A percentile compares a stretch with the other conserved stretches of the same genome.
Evolutionary conservation across 2,113 vertebrate genomes (phyloP).

Genomic region (Colaptes auratus): DNA sequence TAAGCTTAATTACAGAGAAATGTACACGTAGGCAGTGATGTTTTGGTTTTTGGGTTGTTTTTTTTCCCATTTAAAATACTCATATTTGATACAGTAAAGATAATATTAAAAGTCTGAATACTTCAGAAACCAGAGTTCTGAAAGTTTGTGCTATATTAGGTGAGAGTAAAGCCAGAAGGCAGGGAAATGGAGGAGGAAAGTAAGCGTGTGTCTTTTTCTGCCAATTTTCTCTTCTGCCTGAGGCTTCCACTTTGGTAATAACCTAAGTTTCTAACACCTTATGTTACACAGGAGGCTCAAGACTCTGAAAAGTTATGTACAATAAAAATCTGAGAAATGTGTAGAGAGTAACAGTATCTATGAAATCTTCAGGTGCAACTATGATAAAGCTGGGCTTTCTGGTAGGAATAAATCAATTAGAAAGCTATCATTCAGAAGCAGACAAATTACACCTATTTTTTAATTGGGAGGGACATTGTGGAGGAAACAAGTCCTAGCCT

Average conservation of each 20-base stretch:
- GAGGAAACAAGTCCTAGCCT: background rate
- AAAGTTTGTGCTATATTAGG: background rate
- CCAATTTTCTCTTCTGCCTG: slow-evolving; percentile 61
- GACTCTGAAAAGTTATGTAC: slow-evolving; percentile 47
- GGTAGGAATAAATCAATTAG: background rate
- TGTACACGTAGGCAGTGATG: background rate
- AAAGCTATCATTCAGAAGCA: background rate
- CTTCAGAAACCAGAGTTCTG: background rate
- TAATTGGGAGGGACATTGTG: background rate
- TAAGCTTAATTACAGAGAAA: background rate
- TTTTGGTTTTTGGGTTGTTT: background rate
- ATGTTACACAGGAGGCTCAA: slow-evolving; percentile 60
- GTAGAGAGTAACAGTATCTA: background rate
- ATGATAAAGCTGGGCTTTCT: background rate
- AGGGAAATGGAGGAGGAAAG: slow-evolving; percentile 15
- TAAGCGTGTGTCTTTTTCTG: background rate
- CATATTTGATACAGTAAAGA: background rate
- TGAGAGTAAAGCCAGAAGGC: slow-evolving; percentile 19
- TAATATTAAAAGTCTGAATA: background rate
- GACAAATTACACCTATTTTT: background rate
- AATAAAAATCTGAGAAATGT: slow-evolving; percentile 50
- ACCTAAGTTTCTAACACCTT: slow-evolving; percentile 49
- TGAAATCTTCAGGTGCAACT: background rate
- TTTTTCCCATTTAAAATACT: background rate
- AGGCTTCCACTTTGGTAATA: slow-evolving; percentile 64